These are phyloP conservation scores for Ophioninae sp. DNA, from an alignment of 2,888 invertebrate genomes.

Conservation along the genomic window DNA sequence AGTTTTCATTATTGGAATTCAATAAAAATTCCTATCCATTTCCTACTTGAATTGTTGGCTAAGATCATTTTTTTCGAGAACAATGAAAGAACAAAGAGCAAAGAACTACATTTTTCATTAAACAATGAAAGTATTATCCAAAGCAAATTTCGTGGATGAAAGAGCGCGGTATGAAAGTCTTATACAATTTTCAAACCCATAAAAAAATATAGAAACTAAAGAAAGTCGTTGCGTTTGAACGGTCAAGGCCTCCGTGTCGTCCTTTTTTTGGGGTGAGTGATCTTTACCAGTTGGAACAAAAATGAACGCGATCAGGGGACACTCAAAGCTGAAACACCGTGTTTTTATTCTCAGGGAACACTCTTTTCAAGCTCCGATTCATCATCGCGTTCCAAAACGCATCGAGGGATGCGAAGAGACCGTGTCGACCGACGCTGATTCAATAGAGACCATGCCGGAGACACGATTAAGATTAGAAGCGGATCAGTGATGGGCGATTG, in stretches of 20 bases:
- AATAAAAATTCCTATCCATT: too few species aligned
- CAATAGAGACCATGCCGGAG: conserved; percentile 21
- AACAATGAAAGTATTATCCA: too few species aligned
- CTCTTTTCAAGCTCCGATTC: conserved; percentile 13
- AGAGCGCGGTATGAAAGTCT: too few species aligned
- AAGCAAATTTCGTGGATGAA: too few species aligned
- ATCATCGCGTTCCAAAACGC: background rate
- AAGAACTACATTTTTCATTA: too few species aligned
- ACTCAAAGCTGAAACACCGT: background rate
- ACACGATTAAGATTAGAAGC: conserved; percentile 56
- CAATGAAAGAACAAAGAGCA: too few species aligned
- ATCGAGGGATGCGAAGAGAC: conserved; percentile 27
- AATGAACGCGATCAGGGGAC: background rate
- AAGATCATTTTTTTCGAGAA: too few species aligned
- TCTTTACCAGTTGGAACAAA: background rate
- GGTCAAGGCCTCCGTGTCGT: too few species aligned
- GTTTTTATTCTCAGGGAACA: background rate
- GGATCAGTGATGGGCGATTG: conserved; percentile 61
- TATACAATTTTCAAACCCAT: too few species aligned
- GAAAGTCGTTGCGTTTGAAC: background rate
- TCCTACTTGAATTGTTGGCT: too few species aligned
- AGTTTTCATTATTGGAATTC: too few species aligned
- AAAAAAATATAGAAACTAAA: too few species aligned
- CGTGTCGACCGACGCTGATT: conserved; percentile 6
- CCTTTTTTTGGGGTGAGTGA: background rate